Evolutionary conservation across 2,797 vertebrate species (phyloP), one percentile per base, ranked within the genome.

Genomic region (Poeciliopsis paucimaculata): DNA sequence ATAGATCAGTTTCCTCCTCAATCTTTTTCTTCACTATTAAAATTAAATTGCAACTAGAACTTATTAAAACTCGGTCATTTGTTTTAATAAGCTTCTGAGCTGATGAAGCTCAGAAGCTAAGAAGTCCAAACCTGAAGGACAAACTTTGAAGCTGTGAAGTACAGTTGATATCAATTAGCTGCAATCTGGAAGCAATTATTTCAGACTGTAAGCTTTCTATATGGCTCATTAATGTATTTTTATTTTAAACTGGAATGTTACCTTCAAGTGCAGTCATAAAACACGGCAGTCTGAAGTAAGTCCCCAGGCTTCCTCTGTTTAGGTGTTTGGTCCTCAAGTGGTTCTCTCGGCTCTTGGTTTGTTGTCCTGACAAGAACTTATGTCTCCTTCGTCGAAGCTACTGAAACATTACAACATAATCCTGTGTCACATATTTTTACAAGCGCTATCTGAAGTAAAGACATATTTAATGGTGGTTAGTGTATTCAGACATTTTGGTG

Each of bases 21-120:
- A 72, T 68, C 82, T 75, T 84, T 82, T 73, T 11, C 7, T 76
- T 16, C 77, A 47, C 66, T 55, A 47, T 55, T 68, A 11, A 68
- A 72, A 46, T 64, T 41, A 47, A 39, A 39, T 34, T 66, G 46
- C 47, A 55, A 74, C 16, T 79, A 34, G 45, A 66, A 76, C 53
- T n/a, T 39, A 43, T 70, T 47, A 46, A 76, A 80, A 68, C 64
- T 70, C 39, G 1, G 23, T 57, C 1, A 68, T 68, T 68, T 23
- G 36, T 39, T n/a, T n/a, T n/a, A n/a, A n/a, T n/a, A n/a, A n/a
- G n/a, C n/a, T n/a, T n/a, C n/a, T n/a, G n/a, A n/a, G n/a, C 66
- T 70, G 39, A 70, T 43, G 11, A 2, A 66, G 12, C 66, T 43
- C 8, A 36, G 34, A 71, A 36, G 31, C 62, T 36, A 47, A 49